Conservation (phyloP, 2,113 vertebrate species). For the Tragelaphus strepsiceros region DNA sequence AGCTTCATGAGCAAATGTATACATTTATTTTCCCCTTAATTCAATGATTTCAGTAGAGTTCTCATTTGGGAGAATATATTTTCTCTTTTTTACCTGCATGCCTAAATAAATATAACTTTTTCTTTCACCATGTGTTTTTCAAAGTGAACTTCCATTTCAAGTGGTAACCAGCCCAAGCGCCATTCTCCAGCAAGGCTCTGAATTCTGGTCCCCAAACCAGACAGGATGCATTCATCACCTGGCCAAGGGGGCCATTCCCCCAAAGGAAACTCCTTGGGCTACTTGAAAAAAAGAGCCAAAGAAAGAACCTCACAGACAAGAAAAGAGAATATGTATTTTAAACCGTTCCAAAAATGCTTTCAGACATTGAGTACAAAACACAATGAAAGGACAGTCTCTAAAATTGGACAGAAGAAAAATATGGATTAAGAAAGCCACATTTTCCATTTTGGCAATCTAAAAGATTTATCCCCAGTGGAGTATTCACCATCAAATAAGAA, state of each 20-base stretch:
- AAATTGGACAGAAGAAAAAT: background rate
- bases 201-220: background rate
- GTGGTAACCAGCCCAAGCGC: background rate
- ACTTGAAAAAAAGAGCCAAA: background rate
- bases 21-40: background rate
- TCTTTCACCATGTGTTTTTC: background rate
- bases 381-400: background rate
- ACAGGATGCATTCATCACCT: background rate
- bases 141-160: slow-evolving; percentile 12
- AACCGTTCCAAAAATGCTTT: slow-evolving; percentile 11
- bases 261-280: background rate
- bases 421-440: background rate
- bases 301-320: slow-evolving; percentile 1
- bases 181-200: background rate
- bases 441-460: background rate
- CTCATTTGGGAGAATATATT: background rate
- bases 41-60: background rate
- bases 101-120: background rate
- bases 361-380: background rate
- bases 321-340: background rate
- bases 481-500: background rate
- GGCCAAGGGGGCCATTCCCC: background rate
- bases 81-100: background rate
- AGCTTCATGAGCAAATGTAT: background rate
- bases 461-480: background rate